A percentile compares a stretch with the other conserved stretches of the same genome.
Conservation (phyloP, 2,888 invertebrate genomes). For the Platycnemis pennipes region DNA sequence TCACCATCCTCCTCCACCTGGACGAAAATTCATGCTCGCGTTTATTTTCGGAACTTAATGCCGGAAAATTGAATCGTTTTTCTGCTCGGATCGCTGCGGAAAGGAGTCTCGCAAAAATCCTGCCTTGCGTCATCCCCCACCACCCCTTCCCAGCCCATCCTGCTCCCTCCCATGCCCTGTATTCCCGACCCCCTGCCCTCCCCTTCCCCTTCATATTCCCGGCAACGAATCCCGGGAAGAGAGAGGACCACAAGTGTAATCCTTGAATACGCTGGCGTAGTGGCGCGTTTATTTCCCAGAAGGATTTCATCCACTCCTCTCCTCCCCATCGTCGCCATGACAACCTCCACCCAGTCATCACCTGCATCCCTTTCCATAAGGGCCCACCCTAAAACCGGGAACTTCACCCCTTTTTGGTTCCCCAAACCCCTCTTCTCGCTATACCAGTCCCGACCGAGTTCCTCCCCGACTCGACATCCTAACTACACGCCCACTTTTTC, state of each 20-base stretch:
- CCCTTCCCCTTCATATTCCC: neutral
- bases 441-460: neutral
- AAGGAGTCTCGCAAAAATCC: neutral
- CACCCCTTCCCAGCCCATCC: neutral
- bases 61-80: neutral
- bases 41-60: neutral
- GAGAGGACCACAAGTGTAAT: slow-evolving; percentile 45
- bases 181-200: too few species aligned
- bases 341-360: neutral
- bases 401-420: neutral
- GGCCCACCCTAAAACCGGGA: too few species aligned
- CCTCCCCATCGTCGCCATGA: neutral
- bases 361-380: neutral
- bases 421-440: neutral
- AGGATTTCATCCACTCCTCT: slow-evolving; percentile 38
- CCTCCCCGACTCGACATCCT: neutral
- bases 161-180: neutral
- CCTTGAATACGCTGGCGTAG: slow-evolving; percentile 22
- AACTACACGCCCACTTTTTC: neutral
- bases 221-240: neutral
- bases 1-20: neutral
- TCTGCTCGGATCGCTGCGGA: neutral
- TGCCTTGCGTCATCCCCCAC: neutral
- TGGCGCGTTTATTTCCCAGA: slow-evolving; percentile 66
- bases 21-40: neutral